These are phyloP conservation scores for Rotaria macrura DNA, from an alignment of 2,888 invertebrate genomes.

Conservation along the genomic window DNA sequence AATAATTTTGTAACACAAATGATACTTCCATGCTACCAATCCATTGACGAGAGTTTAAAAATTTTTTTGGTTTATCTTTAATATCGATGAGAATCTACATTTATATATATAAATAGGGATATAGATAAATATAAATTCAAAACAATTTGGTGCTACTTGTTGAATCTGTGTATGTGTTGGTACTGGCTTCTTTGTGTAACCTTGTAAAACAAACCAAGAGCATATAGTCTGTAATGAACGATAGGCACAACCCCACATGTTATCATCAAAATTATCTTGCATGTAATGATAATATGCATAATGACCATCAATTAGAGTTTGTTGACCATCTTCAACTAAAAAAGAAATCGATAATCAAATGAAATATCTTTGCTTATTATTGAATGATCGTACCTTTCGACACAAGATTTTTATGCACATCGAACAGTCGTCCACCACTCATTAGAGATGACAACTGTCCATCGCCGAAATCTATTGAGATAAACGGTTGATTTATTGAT, in stretches of 20 bases:
- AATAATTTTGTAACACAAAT: conserved; percentile 72
- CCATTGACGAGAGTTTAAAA: conserved; percentile 85
- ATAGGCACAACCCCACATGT: conserved; percentile 99
- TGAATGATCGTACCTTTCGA: not conserved
- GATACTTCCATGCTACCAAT: conserved; percentile 94
- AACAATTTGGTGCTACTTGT: conserved; percentile 46
- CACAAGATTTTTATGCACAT: not conserved
- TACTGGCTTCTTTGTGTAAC: conserved; percentile 56
- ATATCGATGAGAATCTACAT: conserved; percentile 75
- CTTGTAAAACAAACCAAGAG: conserved; percentile 71
- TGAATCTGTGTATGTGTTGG: conserved; percentile 70
- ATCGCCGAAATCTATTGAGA: not conserved
- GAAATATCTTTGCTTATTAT: too few relatives aligned
- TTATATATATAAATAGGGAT: not conserved
- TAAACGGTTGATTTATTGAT: not conserved
- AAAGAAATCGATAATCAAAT: too few relatives aligned
- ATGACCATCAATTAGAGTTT: conserved; percentile 59
- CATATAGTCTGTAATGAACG: conserved; percentile 87
- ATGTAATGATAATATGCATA: conserved; percentile 93
- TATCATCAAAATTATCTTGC: conserved; percentile 80
- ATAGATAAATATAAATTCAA: too few relatives aligned
- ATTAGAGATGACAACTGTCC: not conserved
- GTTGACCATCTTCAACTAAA: conserved; percentile 24
- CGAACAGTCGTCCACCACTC: not conserved
- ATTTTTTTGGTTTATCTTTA: conserved; percentile 75